Percentiles rank a stretch among this genome's conserved stretches.
phyloP scores from a whole-genome alignment of 2,888 invertebrate genomes.

The Autographa pulchrina region DNA sequence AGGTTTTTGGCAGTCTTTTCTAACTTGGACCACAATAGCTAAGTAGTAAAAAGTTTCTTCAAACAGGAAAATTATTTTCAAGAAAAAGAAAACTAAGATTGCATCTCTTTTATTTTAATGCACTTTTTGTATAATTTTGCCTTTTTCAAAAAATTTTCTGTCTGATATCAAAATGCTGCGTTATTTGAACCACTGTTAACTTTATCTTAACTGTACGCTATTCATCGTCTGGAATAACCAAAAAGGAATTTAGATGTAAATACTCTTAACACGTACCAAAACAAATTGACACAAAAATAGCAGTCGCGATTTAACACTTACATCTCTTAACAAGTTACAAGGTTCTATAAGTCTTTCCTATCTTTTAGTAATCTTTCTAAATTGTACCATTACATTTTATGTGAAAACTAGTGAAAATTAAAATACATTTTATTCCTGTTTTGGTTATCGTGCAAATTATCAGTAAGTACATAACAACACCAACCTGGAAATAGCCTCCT shows the following conservation, averaged over 20 bases:
- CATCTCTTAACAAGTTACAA: background rate
- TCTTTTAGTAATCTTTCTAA: conserved; percentile 11
- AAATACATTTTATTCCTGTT: background rate
- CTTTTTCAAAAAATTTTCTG: background rate
- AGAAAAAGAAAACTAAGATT: background rate
- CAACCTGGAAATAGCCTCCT: too few relatives aligned
- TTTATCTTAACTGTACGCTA: background rate
- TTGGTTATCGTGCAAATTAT: background rate
- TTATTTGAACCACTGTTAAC: background rate
- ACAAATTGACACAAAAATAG: conserved; percentile 18
- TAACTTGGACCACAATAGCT: background rate
- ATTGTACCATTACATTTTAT: conserved; percentile 6
- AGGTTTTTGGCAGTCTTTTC: background rate
- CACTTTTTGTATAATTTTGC: background rate
- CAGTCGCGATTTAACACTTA: background rate
- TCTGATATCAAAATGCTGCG: too few relatives aligned
- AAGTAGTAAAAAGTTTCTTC: background rate
- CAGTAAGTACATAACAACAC: too few relatives aligned
- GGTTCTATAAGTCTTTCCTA: conserved; percentile 13
- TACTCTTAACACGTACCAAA: background rate
- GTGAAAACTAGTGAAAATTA: conserved; percentile 27
- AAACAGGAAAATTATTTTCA: conserved; percentile 6
- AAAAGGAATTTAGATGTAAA: background rate
- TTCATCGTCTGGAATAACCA: background rate
- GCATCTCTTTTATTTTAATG: background rate